phyloP scores from a whole-genome alignment of 2,888 invertebrate species.

The Drosophila anomalata region DNA sequence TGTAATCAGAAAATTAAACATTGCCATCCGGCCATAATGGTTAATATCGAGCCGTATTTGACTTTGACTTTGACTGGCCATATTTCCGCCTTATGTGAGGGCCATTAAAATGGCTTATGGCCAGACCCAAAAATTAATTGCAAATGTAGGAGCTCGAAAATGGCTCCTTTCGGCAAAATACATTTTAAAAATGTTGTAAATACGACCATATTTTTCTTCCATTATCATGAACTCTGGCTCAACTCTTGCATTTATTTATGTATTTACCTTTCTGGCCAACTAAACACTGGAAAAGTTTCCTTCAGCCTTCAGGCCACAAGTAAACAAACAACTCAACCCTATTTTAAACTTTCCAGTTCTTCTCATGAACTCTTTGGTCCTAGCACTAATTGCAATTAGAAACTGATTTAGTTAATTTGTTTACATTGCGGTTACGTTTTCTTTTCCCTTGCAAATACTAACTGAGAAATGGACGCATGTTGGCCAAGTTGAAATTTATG shows the following conservation, averaged over 20 bases:
- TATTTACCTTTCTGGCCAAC: slow-evolving; percentile 51
- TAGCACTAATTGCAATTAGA: slow-evolving; percentile 70
- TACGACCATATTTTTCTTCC: slow-evolving; percentile 1
- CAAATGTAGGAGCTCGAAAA: background rate
- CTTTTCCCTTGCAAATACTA: slow-evolving; percentile 8
- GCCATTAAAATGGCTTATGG: slow-evolving; percentile 59
- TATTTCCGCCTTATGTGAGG: slow-evolving; percentile 61
- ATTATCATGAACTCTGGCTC: background rate
- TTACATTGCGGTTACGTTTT: slow-evolving; percentile 72
- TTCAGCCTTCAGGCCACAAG: slow-evolving; percentile 46
- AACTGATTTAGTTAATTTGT: slow-evolving; percentile 80
- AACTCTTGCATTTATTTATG: slow-evolving; percentile 41
- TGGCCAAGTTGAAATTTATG: slow-evolving; percentile 68
- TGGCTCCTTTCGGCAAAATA: background rate
- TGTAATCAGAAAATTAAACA: slow-evolving; percentile 72
- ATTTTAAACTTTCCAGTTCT: slow-evolving; percentile 3
- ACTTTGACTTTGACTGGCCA: slow-evolving; percentile 40
- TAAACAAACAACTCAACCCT: slow-evolving; percentile 57
- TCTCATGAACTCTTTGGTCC: slow-evolving; percentile 31
- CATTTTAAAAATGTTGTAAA: background rate
- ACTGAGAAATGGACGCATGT: slow-evolving; percentile 33
- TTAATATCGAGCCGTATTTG: slow-evolving; percentile 52
- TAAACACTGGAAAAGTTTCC: slow-evolving; percentile 43
- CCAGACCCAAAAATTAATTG: slow-evolving; percentile 36
- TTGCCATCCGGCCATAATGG: slow-evolving; percentile 48